phyloP scores from a whole-genome alignment of 2,797 vertebrate genomes.

The Picus viridis region DNA sequence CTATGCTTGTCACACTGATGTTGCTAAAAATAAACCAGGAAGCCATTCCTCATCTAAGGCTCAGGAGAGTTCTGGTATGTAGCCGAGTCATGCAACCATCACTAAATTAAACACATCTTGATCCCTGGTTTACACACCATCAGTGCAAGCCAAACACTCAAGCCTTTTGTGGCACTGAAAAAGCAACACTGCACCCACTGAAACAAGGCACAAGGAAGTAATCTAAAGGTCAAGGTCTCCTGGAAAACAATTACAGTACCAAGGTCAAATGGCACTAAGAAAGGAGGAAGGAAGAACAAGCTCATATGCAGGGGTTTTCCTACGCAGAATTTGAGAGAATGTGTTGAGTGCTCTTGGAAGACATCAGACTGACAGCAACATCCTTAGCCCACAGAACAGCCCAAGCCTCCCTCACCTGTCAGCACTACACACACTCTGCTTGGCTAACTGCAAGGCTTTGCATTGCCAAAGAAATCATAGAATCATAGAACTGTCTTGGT shows the following conservation, averaged over 20 bases:
- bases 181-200: not conserved
- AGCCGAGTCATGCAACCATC: slow-evolving; percentile 44
- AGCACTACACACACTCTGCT: not conserved
- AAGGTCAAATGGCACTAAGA: not conserved
- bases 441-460: not conserved
- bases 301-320: not conserved
- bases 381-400: not conserved
- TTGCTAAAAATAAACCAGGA: slow-evolving; percentile 67
- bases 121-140: not conserved
- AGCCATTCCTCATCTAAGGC: slow-evolving; percentile 55
- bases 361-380: not conserved
- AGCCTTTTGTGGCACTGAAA: not conserved
- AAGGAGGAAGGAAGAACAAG: not conserved
- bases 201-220: slow-evolving; percentile 18
- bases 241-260: not conserved
- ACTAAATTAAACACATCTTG: slow-evolving; percentile 31
- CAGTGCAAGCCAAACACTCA: not conserved
- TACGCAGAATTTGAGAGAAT: not conserved
- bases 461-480: not conserved
- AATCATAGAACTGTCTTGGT: too few species aligned
- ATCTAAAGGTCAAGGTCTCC: slow-evolving; percentile 19
- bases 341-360: not conserved
- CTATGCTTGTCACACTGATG: not conserved
- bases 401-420: not conserved
- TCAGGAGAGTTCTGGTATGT: slow-evolving; percentile 52